A percentile compares a stretch with the other conserved stretches of the same genome.
Conservation (phyloP, 2,113 vertebrate genomes). For the Lampris megalopsis region DNA sequence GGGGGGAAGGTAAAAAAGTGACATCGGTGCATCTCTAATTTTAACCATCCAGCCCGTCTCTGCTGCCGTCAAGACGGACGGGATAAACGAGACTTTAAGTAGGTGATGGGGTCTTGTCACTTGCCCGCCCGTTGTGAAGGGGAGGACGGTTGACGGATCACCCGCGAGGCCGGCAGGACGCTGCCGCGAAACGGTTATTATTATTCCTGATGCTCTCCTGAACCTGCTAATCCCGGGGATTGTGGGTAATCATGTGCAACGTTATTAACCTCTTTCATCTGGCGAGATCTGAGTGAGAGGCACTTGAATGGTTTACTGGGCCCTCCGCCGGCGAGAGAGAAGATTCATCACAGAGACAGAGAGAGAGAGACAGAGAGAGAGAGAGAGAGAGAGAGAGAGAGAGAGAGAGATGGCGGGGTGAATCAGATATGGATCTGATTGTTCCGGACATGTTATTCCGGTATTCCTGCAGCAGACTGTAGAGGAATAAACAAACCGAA, state of each 20-base stretch:
- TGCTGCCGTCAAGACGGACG: conserved; percentile 19
- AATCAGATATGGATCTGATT: conserved; percentile 40
- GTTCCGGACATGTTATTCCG: conserved; percentile 43
- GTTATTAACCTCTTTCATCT: conserved; percentile 75
- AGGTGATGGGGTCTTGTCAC: conserved; percentile 22
- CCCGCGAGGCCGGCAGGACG: conserved; percentile 42
- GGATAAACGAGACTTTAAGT: conserved; percentile 40
- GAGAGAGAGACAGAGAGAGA: background rate
- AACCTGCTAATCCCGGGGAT: conserved; percentile 60
- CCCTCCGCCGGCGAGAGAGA: background rate
- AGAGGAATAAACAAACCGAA: conserved; percentile 46
- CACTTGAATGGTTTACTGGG: conserved; percentile 44
- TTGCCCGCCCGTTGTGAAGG: conserved; percentile 33
- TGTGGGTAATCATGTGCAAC: conserved; percentile 72
- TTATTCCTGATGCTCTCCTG: conserved; percentile 51
- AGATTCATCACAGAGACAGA: conserved; percentile 29
- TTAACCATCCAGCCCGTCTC: too few species aligned
- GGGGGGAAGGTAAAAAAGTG: too few species aligned
- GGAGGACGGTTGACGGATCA: conserved; percentile 48
- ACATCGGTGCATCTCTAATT: too few species aligned
- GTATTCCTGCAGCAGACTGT: conserved; percentile 49
- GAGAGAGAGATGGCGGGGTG: background rate
- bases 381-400: background rate
- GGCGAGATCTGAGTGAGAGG: conserved; percentile 13
- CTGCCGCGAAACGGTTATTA: conserved; percentile 65